Percentiles rank a stretch among this genome's conserved stretches.
phyloP scores from a whole-genome alignment of 30 jellyfish, hydroid and myxozoan species.

The Nemopilema nomurai region DNA sequence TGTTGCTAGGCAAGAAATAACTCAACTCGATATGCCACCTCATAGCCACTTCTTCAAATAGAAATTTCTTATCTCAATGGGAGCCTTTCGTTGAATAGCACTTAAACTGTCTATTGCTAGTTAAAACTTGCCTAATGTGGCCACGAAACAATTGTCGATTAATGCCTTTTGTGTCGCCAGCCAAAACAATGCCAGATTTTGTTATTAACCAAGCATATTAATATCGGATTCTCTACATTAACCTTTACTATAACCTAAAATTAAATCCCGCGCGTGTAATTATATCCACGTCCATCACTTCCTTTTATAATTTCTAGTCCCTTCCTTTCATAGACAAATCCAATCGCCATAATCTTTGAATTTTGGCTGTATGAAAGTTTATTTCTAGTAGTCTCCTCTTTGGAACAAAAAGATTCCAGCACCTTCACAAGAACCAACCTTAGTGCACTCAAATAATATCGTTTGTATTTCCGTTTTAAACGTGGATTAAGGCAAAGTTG shows the following conservation, averaged over 20 bases:
- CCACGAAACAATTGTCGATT: neutral
- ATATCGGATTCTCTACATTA: neutral
- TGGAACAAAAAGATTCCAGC: neutral
- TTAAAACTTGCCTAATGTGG: neutral
- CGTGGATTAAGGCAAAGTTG: neutral
- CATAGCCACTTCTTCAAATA: neutral
- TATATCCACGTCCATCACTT: neutral
- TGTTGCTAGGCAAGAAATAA: neutral
- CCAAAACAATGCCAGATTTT: neutral
- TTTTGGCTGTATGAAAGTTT: neutral
- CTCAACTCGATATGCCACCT: neutral
- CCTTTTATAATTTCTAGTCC: too few species aligned
- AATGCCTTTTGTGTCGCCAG: neutral
- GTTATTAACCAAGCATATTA: neutral
- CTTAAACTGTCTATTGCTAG: neutral
- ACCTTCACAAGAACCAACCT: neutral
- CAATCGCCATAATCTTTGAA: neutral
- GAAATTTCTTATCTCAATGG: neutral
- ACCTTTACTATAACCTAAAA: neutral
- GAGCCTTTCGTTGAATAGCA: neutral
- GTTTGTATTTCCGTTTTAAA: slow-evolving; percentile 29
- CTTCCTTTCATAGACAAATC: neutral
- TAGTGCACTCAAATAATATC: neutral
- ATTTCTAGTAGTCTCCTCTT: neutral
- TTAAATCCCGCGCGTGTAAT: neutral